Evolutionary conservation across 2,797 vertebrate species (phyloP).

Genomic region (Cynodonichthys magdalenae): DNA sequence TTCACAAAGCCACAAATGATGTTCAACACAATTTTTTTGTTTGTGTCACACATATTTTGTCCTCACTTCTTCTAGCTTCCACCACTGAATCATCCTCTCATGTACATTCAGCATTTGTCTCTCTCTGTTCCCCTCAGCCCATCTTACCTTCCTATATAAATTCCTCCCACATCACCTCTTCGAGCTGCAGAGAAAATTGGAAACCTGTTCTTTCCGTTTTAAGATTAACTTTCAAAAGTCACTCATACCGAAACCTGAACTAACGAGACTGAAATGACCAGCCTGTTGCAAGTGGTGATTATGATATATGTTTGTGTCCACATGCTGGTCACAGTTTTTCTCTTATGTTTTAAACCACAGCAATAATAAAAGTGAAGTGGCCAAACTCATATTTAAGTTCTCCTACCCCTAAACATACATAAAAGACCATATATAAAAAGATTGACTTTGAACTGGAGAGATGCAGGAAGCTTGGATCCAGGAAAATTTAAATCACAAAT

Average conservation of each 20-base stretch:
- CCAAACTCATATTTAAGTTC: too few relatives aligned
- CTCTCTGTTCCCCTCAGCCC: slow-evolving; percentile 13
- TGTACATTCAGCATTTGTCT: slow-evolving; percentile 45
- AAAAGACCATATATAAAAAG: too few relatives aligned
- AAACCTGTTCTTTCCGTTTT: slow-evolving; percentile 29
- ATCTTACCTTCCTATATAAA: slow-evolving; percentile 41
- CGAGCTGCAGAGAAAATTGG: slow-evolving; percentile 37
- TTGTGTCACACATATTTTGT: not conserved
- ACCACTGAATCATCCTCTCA: slow-evolving; percentile 48
- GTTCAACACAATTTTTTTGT: not conserved
- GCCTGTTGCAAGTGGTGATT: not conserved
- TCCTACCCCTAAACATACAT: too few relatives aligned
- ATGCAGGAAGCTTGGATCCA: too few relatives aligned
- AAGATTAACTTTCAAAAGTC: slow-evolving; percentile 35
- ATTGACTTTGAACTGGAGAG: too few relatives aligned
- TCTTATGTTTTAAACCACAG: too few relatives aligned
- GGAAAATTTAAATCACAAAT: too few relatives aligned
- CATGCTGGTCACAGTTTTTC: too few relatives aligned
- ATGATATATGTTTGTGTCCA: too few relatives aligned
- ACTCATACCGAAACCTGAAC: slow-evolving; percentile 4
- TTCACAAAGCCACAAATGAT: slow-evolving; percentile 3
- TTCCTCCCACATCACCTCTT: slow-evolving; percentile 42
- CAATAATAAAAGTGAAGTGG: too few relatives aligned
- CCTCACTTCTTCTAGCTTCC: slow-evolving; percentile 22
- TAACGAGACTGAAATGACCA: not conserved